Conservation (phyloP, 1,140 invertebrate species). For the Scylla paramamosain region DNA sequence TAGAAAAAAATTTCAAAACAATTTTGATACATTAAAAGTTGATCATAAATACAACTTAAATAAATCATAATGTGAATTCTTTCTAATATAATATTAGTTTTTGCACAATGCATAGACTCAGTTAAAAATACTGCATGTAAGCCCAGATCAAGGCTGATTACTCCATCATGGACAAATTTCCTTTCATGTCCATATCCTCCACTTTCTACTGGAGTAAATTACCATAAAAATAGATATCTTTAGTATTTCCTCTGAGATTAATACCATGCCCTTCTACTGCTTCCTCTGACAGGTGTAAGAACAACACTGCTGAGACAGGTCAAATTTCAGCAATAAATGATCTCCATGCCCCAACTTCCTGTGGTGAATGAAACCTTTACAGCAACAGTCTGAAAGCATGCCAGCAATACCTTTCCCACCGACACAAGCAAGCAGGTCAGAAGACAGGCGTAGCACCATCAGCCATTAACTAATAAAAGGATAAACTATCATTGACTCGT, state of each 20-base stretch:
- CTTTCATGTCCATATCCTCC: too few relatives aligned
- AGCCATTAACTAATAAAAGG: background rate
- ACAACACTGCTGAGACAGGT: background rate
- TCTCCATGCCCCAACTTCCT: background rate
- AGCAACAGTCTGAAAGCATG: background rate
- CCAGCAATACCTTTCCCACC: background rate
- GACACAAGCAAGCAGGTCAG: background rate
- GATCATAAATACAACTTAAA: conserved; percentile 27
- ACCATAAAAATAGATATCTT: conserved; percentile 5
- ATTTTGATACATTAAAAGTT: background rate
- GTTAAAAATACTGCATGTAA: background rate
- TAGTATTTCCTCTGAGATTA: background rate
- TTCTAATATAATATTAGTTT: background rate
- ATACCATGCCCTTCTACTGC: background rate
- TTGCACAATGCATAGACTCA: background rate
- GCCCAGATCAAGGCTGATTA: background rate
- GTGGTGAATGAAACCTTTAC: background rate
- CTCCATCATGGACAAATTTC: background rate
- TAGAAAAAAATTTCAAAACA: background rate
- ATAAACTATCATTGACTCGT: background rate
- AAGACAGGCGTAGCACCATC: background rate
- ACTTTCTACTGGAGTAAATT: background rate
- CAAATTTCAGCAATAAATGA: background rate
- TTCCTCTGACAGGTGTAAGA: background rate
- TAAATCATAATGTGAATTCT: background rate